These are phyloP conservation scores for Saguinus midas DNA, from an alignment of 2,113 vertebrate genomes.

Conservation along the genomic window DNA sequence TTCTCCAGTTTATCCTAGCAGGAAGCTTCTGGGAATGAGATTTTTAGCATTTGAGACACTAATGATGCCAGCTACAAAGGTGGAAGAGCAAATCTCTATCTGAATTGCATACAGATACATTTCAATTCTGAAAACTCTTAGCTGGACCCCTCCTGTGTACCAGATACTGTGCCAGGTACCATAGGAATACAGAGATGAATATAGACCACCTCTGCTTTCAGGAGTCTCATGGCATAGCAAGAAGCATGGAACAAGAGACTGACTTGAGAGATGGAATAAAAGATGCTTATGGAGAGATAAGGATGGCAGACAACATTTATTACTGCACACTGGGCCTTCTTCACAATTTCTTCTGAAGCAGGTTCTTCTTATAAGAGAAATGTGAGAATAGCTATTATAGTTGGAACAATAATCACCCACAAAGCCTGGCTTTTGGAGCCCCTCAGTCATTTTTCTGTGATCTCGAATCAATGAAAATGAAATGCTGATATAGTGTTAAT, in stretches of 20 bases:
- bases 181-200: not conserved
- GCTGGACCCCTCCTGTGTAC: conserved; percentile 7
- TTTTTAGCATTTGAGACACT: not conserved
- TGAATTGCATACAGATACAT: not conserved
- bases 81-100: not conserved
- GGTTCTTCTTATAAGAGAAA: conserved; percentile 37
- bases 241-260: not conserved
- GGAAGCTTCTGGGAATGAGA: not conserved
- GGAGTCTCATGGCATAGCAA: not conserved
- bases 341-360: not conserved
- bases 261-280: conserved; percentile 16
- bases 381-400: conserved; percentile 48
- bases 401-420: conserved; percentile 62
- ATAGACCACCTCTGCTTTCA: not conserved
- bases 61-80: conserved; percentile 49
- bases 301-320: not conserved
- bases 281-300: conserved; percentile 11
- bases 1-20: not conserved
- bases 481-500: conserved; percentile 58
- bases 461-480: conserved; percentile 73
- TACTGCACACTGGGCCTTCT: conserved; percentile 27
- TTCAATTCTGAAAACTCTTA: conserved; percentile 20
- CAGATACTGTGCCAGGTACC: conserved; percentile 40
- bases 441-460: conserved; percentile 62
- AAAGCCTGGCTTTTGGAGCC: conserved; percentile 24